Evolutionary conservation across 2,888 invertebrate genomes (phyloP).

Genomic region (Pseudococcus longispinus): DNA sequence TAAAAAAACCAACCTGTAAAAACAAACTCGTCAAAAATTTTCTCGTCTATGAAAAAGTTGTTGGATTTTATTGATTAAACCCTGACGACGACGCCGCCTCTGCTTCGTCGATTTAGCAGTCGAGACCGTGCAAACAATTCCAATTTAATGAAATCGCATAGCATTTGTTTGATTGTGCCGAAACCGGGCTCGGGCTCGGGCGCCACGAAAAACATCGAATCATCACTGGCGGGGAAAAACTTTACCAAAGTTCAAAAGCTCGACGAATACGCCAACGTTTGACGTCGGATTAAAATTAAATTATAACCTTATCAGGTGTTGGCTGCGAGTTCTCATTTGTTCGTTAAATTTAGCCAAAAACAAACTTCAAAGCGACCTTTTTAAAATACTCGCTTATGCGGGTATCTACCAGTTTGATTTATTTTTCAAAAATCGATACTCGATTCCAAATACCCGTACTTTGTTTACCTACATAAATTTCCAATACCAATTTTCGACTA

Average conservation of each 20-base stretch:
- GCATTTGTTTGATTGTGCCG: not conserved
- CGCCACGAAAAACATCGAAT: not conserved
- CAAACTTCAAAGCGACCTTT: not conserved
- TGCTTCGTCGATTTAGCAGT: not conserved
- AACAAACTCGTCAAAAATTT: not conserved
- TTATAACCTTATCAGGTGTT: not conserved
- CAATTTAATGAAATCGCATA: not conserved
- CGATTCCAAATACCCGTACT: too few species aligned
- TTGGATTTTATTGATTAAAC: not conserved
- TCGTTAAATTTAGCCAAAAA: not conserved
- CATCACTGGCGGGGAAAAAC: not conserved
- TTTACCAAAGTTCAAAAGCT: not conserved
- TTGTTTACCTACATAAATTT: not conserved
- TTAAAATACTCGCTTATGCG: not conserved
- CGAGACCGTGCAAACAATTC: not conserved
- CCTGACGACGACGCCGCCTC: not conserved
- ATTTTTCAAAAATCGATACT: not conserved
- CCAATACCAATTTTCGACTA: not conserved
- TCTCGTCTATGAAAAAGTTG: conserved; percentile 6
- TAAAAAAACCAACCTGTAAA: not conserved
- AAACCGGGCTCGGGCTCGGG: not conserved
- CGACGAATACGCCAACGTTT: not conserved
- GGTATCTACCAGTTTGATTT: not conserved
- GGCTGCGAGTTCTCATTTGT: not conserved
- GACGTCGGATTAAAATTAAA: conserved; percentile 16